These are phyloP conservation scores for Poecilia velifera DNA, from an alignment of 2,797 vertebrate species.

Conservation along the genomic window DNA sequence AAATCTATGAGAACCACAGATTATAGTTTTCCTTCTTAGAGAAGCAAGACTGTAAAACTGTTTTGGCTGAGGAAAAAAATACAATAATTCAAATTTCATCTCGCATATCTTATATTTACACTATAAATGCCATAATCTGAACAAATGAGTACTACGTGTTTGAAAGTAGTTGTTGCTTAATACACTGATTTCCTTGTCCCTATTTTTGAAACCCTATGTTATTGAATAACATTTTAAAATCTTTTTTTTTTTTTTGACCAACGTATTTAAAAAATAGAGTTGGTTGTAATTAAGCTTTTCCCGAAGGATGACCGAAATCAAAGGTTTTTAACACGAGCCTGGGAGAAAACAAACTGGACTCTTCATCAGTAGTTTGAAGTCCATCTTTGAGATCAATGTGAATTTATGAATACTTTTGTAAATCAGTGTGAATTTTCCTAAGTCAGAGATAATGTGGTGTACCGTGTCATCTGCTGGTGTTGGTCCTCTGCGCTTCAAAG, in stretches of 20 bases:
- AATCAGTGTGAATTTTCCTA: background rate
- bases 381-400: background rate
- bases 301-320: background rate
- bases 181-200: background rate
- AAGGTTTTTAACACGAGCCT: background rate
- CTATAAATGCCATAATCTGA: background rate
- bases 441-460: background rate
- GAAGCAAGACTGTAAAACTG: slow-evolving; percentile 1
- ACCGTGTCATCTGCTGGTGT: background rate
- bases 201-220: background rate
- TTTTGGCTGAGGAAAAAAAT: background rate
- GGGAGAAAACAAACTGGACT: background rate
- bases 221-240: background rate
- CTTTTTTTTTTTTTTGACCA: background rate
- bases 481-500: background rate
- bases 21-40: slow-evolving; percentile 19
- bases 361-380: background rate
- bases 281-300: background rate
- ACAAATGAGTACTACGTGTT: background rate
- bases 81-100: slow-evolving; percentile 33
- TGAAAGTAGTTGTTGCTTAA: background rate
- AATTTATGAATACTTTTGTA: background rate
- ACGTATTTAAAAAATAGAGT: background rate
- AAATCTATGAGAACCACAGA: slow-evolving; percentile 21
- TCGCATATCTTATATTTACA: background rate